Conservation (phyloP, 2,888 invertebrate species). For the Macaria liturata region DNA sequence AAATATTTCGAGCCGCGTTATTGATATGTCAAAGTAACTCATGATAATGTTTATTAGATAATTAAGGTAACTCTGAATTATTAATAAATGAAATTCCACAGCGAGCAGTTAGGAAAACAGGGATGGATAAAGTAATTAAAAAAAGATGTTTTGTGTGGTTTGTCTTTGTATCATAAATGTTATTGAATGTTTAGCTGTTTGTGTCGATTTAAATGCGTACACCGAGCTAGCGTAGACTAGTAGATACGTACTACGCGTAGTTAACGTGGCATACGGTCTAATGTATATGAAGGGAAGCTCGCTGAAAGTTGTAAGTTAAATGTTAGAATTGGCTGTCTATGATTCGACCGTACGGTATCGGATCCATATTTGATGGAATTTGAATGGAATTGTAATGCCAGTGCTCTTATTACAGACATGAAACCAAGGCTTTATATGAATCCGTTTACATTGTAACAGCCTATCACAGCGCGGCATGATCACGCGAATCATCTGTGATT, state of each 20-base stretch:
- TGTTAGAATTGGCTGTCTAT: slow-evolving; percentile 35
- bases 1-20: slow-evolving; percentile 82
- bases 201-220: slow-evolving; percentile 59
- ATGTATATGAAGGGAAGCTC: slow-evolving; percentile 58
- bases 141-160: slow-evolving; percentile 75
- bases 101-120: slow-evolving; percentile 82
- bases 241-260: slow-evolving; percentile 49
- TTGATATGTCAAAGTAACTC: slow-evolving; percentile 83
- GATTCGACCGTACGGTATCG: slow-evolving; percentile 35
- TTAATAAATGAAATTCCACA: slow-evolving; percentile 58
- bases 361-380: slow-evolving; percentile 63
- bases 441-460: too few species aligned
- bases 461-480: too few species aligned
- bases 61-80: slow-evolving; percentile 77
- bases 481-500: too few species aligned
- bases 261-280: slow-evolving; percentile 53
- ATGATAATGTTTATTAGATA: slow-evolving; percentile 80
- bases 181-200: slow-evolving; percentile 77
- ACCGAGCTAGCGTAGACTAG: slow-evolving; percentile 71
- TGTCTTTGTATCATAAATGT: slow-evolving; percentile 78
- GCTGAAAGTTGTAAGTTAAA: slow-evolving; percentile 72
- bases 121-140: slow-evolving; percentile 76
- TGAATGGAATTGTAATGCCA: slow-evolving; percentile 65
- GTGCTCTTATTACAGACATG: slow-evolving; percentile 26
- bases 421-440: too few species aligned